Evolutionary conservation across 2,797 vertebrate species (phyloP), one percentile per base, ranked within the genome.

Genomic region (Gymnoscopelus braueri): DNA sequence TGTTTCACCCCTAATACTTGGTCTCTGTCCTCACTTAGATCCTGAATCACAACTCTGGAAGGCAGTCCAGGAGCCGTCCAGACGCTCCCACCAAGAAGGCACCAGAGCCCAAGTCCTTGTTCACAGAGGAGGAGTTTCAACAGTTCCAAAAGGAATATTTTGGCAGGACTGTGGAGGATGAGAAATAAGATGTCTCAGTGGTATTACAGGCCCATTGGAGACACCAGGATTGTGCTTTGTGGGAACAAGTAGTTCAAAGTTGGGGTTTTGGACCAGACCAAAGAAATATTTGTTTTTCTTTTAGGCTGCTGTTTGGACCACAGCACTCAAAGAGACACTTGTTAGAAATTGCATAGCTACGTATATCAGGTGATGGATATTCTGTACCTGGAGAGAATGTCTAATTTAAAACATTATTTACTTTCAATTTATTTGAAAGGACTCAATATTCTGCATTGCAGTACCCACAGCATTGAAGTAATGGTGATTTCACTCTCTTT

Each of bases 101-200:
- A 5, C 55, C 81, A 51, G 72, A 89, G 79, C 3, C 75, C 0
- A 8, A 72, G 58, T 92, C 93, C 0, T 10, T 93, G 67, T 95
- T 95, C 83, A 91, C 92, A 0, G 94, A 94, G 75, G 75, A 92
- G 0, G 89, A 95, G 78, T 95, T 95, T 72, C 78, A 92, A 83
- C 83, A 90, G 79, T 94, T 95, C 83, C 93, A 95, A 86, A 84
- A 88, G 73, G 93, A 94, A 65, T 95, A 93, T 77, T 95, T 95
- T 74, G 92, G 93, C 44, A 80, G 67, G 67, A 87, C 55, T 24
- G 89, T 91, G 1, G 85, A 90, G 73, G 15, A 67, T n/a, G 71
- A 68, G 53, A 69, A 77, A 62, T 82, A 49, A 79, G 74, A 19
- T 5, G 4, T 47, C 32, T 57, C 51, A 4, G 59, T 44, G 23